These are phyloP conservation scores for Eupithecia centaureata DNA, from an alignment of 2,888 invertebrate genomes.

Conservation along the genomic window DNA sequence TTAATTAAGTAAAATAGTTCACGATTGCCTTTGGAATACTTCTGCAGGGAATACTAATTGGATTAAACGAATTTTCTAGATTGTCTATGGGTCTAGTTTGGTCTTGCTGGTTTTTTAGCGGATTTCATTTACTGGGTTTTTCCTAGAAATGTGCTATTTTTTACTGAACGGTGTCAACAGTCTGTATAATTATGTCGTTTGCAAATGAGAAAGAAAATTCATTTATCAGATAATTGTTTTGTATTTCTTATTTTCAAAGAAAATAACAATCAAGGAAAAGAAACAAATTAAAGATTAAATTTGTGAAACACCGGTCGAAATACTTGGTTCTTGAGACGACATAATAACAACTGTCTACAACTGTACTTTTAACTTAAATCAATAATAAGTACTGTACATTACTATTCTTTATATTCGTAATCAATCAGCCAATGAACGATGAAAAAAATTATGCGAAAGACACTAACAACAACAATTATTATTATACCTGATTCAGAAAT, in stretches of 20 bases:
- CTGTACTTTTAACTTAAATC: too few relatives aligned
- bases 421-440: too few relatives aligned
- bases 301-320: too few relatives aligned
- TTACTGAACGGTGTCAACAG: slow-evolving; percentile 1
- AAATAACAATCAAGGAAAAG: too few relatives aligned
- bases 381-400: too few relatives aligned
- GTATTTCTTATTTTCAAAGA: not conserved
- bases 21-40: slow-evolving; percentile 33
- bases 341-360: too few relatives aligned
- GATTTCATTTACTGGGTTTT: not conserved
- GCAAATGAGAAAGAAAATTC: not conserved
- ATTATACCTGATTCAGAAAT: too few relatives aligned
- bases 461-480: too few relatives aligned
- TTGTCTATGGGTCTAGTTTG: slow-evolving; percentile 14
- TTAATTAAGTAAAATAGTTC: slow-evolving; percentile 39
- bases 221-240: not conserved
- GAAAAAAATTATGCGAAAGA: too few relatives aligned
- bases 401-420: too few relatives aligned
- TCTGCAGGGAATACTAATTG: slow-evolving; percentile 33
- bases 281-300: too few relatives aligned
- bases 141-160: not conserved
- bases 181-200: not conserved
- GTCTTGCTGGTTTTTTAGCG: slow-evolving; percentile 10
- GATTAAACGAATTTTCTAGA: slow-evolving; percentile 33
- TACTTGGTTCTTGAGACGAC: too few relatives aligned